phyloP scores from a whole-genome alignment of 1,140 invertebrate genomes.

The Grapholita molesta region DNA sequence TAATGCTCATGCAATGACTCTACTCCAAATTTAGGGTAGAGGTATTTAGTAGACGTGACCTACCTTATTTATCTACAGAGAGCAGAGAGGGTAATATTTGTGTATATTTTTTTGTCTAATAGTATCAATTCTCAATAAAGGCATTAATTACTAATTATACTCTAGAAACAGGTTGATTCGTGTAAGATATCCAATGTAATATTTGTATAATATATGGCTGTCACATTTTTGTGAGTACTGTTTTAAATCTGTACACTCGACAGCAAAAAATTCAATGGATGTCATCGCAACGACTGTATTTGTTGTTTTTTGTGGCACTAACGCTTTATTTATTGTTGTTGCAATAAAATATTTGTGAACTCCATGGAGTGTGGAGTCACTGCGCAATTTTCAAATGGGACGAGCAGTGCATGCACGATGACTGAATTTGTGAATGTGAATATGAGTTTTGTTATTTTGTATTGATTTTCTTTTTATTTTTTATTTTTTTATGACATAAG shows the following conservation, averaged over 20 bases:
- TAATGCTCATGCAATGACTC: too few species aligned
- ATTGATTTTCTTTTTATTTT: background rate
- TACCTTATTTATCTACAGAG: too few species aligned
- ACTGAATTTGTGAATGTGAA: background rate
- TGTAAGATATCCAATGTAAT: too few species aligned
- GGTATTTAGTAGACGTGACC: too few species aligned
- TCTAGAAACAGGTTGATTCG: too few species aligned
- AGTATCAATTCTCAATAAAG: too few species aligned
- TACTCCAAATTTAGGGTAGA: too few species aligned
- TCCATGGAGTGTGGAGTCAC: background rate
- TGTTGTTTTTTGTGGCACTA: constrained; percentile 12
- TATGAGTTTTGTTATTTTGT: background rate
- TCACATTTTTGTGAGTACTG: background rate
- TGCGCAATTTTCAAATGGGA: background rate
- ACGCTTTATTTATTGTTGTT: constrained; percentile 9
- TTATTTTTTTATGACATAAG: background rate
- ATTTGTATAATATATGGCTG: too few species aligned
- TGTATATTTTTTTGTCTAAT: too few species aligned
- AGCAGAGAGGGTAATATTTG: too few species aligned
- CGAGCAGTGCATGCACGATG: background rate
- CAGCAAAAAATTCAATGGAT: constrained; percentile 6
- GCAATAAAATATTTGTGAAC: constrained; percentile 8
- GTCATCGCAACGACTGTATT: constrained; percentile 8
- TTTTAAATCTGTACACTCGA: background rate
- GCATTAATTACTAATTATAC: too few species aligned